These are phyloP conservation scores for Zingel zingel DNA, from an alignment of 2,113 vertebrate genomes.

Conservation along the genomic window DNA sequence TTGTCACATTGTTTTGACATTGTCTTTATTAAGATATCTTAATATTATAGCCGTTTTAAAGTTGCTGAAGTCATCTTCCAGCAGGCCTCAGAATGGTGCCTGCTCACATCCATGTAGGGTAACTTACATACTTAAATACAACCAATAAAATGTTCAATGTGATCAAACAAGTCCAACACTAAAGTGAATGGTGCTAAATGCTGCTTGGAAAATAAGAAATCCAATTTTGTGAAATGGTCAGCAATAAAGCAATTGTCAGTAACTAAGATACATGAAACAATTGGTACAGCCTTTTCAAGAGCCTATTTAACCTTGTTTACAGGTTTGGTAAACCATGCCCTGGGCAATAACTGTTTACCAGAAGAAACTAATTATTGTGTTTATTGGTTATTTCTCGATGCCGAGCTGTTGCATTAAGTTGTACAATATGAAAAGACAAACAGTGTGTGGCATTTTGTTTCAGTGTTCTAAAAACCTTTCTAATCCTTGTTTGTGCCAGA, in stretches of 20 bases:
- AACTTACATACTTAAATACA: not conserved
- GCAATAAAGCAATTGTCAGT: not conserved
- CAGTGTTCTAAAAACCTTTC: slow-evolving; percentile 41
- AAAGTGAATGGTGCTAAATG: not conserved
- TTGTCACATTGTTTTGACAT: not conserved
- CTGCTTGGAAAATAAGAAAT: not conserved
- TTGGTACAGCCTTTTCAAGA: not conserved
- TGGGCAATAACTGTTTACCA: slow-evolving; percentile 8
- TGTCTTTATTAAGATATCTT: not conserved
- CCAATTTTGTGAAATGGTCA: not conserved
- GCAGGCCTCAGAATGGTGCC: not conserved
- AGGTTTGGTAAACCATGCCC: slow-evolving; percentile 25
- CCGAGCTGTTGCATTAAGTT: slow-evolving; percentile 35
- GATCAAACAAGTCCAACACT: not conserved
- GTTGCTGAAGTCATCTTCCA: not conserved
- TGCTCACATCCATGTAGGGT: not conserved
- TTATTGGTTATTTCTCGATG: slow-evolving; percentile 26
- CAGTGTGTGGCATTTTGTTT: slow-evolving; percentile 55
- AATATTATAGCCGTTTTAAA: not conserved
- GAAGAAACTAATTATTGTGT: slow-evolving; percentile 17
- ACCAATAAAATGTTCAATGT: not conserved
- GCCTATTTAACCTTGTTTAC: slow-evolving; percentile 21
- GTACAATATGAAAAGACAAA: slow-evolving; percentile 34
- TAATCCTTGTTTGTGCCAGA: slow-evolving; percentile 65
- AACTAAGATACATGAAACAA: slow-evolving; percentile 1